These are phyloP conservation scores for Melanchra persicariae DNA, from an alignment of 2,888 invertebrate genomes.

Conservation along the genomic window DNA sequence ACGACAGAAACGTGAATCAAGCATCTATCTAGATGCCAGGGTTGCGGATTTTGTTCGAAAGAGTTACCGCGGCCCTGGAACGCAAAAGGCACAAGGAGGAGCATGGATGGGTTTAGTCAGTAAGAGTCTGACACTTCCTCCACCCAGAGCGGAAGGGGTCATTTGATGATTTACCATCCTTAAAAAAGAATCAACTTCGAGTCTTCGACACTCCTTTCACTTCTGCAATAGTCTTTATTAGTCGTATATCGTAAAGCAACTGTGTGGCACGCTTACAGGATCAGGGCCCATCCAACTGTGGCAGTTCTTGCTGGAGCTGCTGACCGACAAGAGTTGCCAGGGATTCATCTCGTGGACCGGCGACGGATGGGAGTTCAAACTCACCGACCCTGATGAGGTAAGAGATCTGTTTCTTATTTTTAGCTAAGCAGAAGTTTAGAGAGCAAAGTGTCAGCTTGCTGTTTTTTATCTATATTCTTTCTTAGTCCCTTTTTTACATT, in stretches of 20 bases:
- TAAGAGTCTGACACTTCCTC: no score
- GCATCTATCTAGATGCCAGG: not conserved
- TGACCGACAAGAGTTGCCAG: conserved; percentile 99
- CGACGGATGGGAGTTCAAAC: conserved; percentile 99
- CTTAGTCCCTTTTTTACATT: not conserved
- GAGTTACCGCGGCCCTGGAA: no score
- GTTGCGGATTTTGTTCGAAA: no score
- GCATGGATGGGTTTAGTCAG: no score
- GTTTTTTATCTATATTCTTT: not conserved
- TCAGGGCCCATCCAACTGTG: conserved; percentile 99
- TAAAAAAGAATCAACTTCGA: not conserved
- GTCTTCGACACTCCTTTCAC: not conserved
- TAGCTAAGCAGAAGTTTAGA: not conserved
- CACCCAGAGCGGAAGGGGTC: no score
- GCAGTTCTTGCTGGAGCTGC: conserved; percentile 98
- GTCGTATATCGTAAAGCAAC: conserved; percentile 88
- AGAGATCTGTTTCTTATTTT: not conserved
- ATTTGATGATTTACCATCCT: no score
- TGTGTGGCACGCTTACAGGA: conserved; percentile 91
- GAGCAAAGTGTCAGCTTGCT: no score
- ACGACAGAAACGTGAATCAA: not conserved
- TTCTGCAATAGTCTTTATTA: conserved; percentile 9
- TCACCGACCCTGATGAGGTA: conserved; percentile 99
- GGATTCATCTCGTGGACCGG: conserved; percentile 99
- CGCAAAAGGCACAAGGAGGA: no score